A percentile compares a stretch with the other conserved stretches of the same genome.
Conservation (phyloP, 53 echinoderm and acorn worm species). For the Echinometra lucunter region DNA sequence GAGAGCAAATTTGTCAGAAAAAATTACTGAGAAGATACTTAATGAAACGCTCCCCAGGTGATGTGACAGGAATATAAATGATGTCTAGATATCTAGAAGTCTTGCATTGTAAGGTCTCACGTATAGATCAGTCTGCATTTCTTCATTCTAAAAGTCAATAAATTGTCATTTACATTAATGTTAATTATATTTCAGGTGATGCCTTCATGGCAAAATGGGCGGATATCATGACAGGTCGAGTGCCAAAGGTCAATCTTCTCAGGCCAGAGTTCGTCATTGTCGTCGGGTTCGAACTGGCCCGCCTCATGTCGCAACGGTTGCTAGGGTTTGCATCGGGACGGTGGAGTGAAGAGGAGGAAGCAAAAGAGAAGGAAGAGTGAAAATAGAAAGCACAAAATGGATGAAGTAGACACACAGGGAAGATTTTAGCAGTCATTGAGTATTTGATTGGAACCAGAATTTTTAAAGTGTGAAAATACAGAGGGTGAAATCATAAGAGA, state of each 20-base stretch:
- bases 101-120: no score
- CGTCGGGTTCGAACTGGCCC: constrained; percentile 60
- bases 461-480: not conserved
- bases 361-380: constrained; percentile 45
- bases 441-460: not conserved
- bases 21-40: no score
- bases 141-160: not conserved
- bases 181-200: constrained; percentile 55
- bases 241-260: constrained; percentile 68
- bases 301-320: constrained; percentile 27
- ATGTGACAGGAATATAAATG: no score
- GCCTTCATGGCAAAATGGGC: constrained; percentile 70
- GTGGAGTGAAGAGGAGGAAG: not conserved
- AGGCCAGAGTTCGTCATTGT: constrained; percentile 68
- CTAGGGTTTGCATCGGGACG: not conserved
- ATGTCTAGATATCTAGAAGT: no score
- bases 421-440: not conserved
- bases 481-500: not conserved
- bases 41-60: no score
- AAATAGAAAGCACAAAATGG: not conserved
- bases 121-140: no score
- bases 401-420: not conserved
- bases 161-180: not conserved
- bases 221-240: constrained; percentile 71
- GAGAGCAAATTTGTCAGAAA: no score